Base-by-base conservation (phyloP, 2,113 vertebrate genomes). In the Protobothrops flavoviridis region DNA sequence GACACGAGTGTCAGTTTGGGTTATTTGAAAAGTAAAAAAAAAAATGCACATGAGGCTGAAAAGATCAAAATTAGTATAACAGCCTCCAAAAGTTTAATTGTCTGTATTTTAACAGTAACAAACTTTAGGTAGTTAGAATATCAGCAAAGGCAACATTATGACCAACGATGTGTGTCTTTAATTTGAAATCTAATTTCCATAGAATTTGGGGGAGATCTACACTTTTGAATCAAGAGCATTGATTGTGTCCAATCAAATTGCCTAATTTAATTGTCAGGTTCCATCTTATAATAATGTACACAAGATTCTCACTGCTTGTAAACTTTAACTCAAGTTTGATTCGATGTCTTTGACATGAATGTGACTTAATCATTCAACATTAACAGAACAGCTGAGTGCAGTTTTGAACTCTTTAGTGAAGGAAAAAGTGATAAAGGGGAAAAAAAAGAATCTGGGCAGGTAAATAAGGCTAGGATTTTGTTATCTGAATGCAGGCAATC, bases 61-160 rank as follows among this genome's bases (percentile, higher is more conserved):
- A 89, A 96, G 13, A 96, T 50, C 33, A 87, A 96, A 96, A 97
- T 94, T 97, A 95, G 95, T 91, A 64, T 91, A 96, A 92, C 86
- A 74, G 95, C 86, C 88, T 94, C 39, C 93, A 1, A 85, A 93
- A 93, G 85, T 91, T 50, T 97, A 96, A 93, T 95, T 95, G 89
- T 17, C 81, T 93, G 2, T 57, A 87, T 39, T 91, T 96, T 91
- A 59, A 9, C 1, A 90, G 93, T 61, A 81, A 50, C 8, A 50
- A 50, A 50, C 90, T 94, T 95, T 0, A 89, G 39, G 29, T 89
- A 59, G 88, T 96, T 91, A 90, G 15, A 93, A 94, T 74, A 94
- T 93, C 64, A 93, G 24, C 4, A 57, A 56, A 87, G 88, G 45
- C 45, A 15, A 48, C 5, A 8, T 9, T 91, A 11, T 85, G 43